Conservation (phyloP, 2,113 vertebrate species). For the Lagenorhynchus albirostris region DNA sequence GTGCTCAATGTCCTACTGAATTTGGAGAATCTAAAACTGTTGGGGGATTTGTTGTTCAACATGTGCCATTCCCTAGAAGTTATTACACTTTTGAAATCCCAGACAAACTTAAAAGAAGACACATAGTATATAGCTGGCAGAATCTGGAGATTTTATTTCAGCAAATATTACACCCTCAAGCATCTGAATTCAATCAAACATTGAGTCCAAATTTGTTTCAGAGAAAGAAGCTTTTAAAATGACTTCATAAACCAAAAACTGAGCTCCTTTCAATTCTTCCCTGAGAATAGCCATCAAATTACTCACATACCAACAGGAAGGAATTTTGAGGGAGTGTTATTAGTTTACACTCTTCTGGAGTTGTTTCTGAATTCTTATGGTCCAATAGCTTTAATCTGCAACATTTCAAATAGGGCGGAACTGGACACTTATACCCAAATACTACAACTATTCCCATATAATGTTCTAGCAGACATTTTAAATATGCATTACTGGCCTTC, state of each 20-base stretch:
- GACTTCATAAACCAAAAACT: neutral
- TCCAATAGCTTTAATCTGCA: neutral
- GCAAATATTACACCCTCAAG: neutral
- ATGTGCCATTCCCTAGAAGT: neutral
- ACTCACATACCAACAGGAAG: neutral
- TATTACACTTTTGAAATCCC: neutral
- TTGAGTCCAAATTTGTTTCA: constrained; percentile 1
- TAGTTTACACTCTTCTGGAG: neutral
- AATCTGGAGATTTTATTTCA: constrained; percentile 40
- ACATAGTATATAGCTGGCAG: neutral
- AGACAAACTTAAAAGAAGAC: neutral
- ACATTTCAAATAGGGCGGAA: neutral
- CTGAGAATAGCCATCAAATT: neutral
- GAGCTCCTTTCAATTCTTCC: neutral
- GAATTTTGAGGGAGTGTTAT: neutral
- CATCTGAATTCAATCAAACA: constrained; percentile 34
- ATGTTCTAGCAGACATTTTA: neutral
- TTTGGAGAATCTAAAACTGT: neutral
- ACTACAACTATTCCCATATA: neutral
- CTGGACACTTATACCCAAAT: neutral
- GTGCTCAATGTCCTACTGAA: neutral
- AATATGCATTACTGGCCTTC: neutral
- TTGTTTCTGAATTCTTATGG: neutral
- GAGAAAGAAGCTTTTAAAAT: constrained; percentile 28
- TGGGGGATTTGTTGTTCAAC: constrained; percentile 1